Conservation (phyloP, 2,113 vertebrate species). For the Archocentrus centrarchus region DNA sequence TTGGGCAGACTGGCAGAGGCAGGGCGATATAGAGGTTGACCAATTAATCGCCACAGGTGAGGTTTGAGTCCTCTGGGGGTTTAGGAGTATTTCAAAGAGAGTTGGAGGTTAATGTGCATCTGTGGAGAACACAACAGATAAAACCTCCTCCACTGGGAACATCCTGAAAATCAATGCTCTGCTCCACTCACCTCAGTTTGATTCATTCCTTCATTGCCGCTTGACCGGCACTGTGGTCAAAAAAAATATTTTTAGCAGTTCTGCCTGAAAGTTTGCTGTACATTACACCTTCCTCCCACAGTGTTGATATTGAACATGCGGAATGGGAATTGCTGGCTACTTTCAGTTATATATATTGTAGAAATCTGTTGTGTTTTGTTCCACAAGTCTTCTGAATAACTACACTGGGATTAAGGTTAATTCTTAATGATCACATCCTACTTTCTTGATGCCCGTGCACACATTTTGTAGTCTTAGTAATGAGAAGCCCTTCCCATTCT, state of each 20-base stretch:
- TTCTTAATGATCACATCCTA: conserved; percentile 48
- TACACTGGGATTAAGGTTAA: conserved; percentile 49
- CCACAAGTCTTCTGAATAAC: conserved; percentile 30
- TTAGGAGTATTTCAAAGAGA: conserved; percentile 45
- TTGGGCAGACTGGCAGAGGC: conserved; percentile 10
- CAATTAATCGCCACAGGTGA: conserved; percentile 58
- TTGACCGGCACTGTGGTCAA: conserved; percentile 32
- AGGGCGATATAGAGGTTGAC: conserved; percentile 41
- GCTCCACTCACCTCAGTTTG: conserved; percentile 27
- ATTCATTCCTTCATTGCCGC: conserved; percentile 13
- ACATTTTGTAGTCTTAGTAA: conserved; percentile 26
- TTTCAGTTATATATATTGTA: conserved; percentile 51
- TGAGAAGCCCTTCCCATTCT: conserved; percentile 27
- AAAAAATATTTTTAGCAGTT: neutral
- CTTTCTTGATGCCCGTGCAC: conserved; percentile 23
- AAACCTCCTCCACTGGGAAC: conserved; percentile 42
- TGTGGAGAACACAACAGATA: conserved; percentile 57
- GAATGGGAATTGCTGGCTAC: conserved; percentile 12
- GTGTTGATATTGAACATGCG: conserved; percentile 1
- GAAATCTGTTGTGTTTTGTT: conserved; percentile 15
- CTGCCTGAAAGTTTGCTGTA: conserved; percentile 28
- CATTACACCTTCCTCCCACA: conserved; percentile 18
- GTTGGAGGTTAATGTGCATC: conserved; percentile 62
- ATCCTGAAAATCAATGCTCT: conserved; percentile 50
- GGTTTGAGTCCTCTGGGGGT: conserved; percentile 51